These are phyloP conservation scores for Mamestra brassicae DNA, from an alignment of 2,888 invertebrate species.

Conservation along the genomic window DNA sequence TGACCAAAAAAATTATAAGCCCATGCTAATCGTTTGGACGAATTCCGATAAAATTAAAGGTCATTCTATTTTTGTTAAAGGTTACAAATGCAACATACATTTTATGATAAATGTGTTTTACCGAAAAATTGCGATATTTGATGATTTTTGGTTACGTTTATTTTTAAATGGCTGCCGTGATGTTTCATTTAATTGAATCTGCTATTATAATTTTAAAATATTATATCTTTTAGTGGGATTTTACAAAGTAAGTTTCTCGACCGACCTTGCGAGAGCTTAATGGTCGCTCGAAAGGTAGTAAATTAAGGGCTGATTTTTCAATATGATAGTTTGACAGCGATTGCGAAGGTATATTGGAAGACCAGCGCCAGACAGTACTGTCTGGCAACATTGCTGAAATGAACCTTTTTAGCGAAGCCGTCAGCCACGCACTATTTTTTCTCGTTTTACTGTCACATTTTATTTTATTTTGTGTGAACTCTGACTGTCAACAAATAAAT, in stretches of 20 bases:
- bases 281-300: constrained; percentile 9
- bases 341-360: too few species aligned
- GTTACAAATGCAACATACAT: not conserved
- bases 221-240: too few species aligned
- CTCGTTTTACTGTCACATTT: too few species aligned
- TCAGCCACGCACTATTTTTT: too few species aligned
- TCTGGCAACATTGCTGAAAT: too few species aligned
- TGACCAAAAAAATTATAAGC: not conserved
- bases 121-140: not conserved
- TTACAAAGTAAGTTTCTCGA: constrained; percentile 3
- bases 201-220: not conserved
- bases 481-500: too few species aligned
- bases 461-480: too few species aligned
- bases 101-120: not conserved
- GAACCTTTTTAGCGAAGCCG: too few species aligned
- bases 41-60: constrained; percentile 8
- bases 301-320: not conserved
- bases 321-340: too few species aligned
- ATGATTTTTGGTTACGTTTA: not conserved
- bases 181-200: not conserved
- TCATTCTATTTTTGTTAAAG: constrained; percentile 19
- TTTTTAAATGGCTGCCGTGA: not conserved
- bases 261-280: constrained; percentile 8
- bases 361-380: too few species aligned
- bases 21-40: constrained; percentile 15